Evolutionary conservation across 2,888 invertebrate species (phyloP), one percentile per base, ranked within the genome.

Genomic region (Alentia gelatinosa): DNA sequence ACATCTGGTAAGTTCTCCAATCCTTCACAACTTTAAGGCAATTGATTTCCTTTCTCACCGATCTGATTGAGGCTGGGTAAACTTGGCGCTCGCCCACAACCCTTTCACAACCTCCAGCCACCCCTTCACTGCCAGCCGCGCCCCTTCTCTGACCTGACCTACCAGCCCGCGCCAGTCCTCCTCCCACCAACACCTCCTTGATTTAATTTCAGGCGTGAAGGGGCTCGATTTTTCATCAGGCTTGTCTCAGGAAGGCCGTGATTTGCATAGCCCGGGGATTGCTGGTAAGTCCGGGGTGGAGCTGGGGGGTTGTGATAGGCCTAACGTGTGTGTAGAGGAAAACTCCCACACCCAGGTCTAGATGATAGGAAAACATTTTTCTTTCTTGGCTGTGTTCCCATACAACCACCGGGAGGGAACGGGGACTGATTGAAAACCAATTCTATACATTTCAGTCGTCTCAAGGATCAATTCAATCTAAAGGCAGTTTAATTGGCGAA

Each of bases 181-280:
- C 47, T 7, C 7, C 7, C 68, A 68, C 68, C 26, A 26, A 68
- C 68, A 68, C 68, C 68, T 68, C 68, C 26, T 12, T 68, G 30
- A 68, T 68, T 68, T 3, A 68, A 68, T 68, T 68, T 68, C 68
- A 68, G 68, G 68, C 68, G 68, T 68, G 68, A 68, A 68, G 3
- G 33, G 68, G 68, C 68, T 68, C 68, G 68, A 68, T 68, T 68
- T 68, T 68, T 68, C 68, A 68, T 68, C 68, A 68, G 68, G 68
- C 68, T 30, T 68, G 68, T 68, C 68, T 26, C 68, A 12, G 30
- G 9, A 12, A n/a, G 63, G 19, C 63, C 63, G 63, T 68, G 68
- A 68, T 68, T 68, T 68, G 68, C 68, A 68, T 68, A 56, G 56
- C 23, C 56, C 19, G 3, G n/a, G 56, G 12, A 56, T 56, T 56